phyloP scores from a whole-genome alignment of 1,140 invertebrate genomes.

The Sycophaga agraensis region DNA sequence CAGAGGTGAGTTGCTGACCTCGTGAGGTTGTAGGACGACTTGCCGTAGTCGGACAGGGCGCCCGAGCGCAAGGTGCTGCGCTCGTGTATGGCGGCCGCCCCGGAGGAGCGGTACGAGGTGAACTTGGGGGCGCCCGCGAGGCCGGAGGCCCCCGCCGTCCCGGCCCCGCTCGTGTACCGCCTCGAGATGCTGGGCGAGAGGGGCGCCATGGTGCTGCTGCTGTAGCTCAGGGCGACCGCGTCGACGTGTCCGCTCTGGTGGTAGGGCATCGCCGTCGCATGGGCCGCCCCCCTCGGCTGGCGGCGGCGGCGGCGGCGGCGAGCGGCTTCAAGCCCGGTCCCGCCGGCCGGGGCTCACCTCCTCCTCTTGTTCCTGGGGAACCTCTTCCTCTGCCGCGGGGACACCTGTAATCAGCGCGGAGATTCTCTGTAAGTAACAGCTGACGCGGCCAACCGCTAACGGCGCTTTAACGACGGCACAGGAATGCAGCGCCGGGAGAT shows the following conservation, averaged over 20 bases:
- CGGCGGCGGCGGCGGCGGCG: too few species aligned
- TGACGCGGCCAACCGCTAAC: too few species aligned
- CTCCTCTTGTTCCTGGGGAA: too few species aligned
- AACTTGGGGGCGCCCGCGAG: background rate
- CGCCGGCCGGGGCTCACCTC: too few species aligned
- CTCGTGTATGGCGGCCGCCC: background rate
- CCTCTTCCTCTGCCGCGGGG: too few species aligned
- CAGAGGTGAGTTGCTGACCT: too few species aligned
- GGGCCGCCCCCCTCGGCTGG: too few species aligned
- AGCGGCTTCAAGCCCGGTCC: too few species aligned
- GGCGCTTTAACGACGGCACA: too few species aligned
- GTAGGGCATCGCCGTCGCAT: slow-evolving; percentile 44
- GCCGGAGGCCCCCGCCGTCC: background rate
- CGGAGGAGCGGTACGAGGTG: background rate
- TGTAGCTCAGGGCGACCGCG: slow-evolving; percentile 51
- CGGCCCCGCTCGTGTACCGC: slow-evolving; percentile 19
- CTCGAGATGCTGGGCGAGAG: slow-evolving; percentile 45
- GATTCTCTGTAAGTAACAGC: too few species aligned
- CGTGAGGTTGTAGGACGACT: background rate
- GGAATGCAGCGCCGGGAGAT: too few species aligned
- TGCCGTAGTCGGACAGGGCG: background rate
- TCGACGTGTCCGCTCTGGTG: slow-evolving; percentile 49
- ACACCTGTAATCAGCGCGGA: too few species aligned
- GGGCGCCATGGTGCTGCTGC: slow-evolving; percentile 48
- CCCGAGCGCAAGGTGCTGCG: background rate